Conservation (phyloP, 92 coral and sea anemone species). For the Micromussa lordhowensis region DNA sequence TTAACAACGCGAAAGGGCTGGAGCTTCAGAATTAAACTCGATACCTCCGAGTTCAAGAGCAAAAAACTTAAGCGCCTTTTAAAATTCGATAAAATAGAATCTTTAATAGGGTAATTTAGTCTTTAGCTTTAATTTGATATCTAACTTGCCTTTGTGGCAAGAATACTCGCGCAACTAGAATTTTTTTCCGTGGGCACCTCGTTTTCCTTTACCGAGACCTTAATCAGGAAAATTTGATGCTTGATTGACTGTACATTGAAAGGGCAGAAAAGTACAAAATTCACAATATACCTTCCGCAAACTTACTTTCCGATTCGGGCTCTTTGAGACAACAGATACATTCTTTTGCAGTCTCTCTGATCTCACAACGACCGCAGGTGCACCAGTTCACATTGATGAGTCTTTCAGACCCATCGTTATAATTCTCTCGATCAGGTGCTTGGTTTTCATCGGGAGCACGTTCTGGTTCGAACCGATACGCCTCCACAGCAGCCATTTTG, state of each 20-base stretch:
- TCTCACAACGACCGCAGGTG: neutral
- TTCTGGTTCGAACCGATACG: constrained; percentile 18
- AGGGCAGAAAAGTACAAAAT: neutral
- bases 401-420: neutral
- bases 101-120: too few species aligned
- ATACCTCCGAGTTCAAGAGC: too few species aligned
- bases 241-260: neutral
- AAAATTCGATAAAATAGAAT: too few species aligned
- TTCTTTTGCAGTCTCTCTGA: neutral
- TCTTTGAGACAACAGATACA: constrained; percentile 7
- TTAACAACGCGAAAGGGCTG: too few species aligned
- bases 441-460: neutral
- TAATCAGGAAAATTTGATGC: neutral
- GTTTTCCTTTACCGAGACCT: too few species aligned
- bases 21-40: too few species aligned
- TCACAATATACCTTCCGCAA: neutral
- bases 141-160: neutral
- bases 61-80: too few species aligned
- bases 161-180: too few species aligned
- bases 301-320: constrained; percentile 22
- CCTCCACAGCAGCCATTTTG: neutral
- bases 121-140: too few species aligned
- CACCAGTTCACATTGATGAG: neutral
- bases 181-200: too few species aligned
- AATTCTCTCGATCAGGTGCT: neutral